Percentiles rank a stretch among this genome's conserved stretches.
Evolutionary conservation across 2,797 vertebrate species (phyloP).

Genomic region (Gallirallus australis): DNA sequence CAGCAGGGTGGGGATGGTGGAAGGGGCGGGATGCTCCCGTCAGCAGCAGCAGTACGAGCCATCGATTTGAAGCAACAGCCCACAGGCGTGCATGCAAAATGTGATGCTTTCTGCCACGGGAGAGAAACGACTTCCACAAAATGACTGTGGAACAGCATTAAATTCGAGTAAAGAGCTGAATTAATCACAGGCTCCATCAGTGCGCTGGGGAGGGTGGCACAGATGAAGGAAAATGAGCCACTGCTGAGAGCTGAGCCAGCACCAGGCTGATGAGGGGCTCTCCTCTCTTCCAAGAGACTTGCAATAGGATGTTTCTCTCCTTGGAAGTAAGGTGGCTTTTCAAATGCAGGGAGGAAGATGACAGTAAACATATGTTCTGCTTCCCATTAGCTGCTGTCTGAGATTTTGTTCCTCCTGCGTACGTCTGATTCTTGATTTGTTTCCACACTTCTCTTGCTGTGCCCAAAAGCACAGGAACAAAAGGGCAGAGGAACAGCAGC

Average conservation of each 20-base stretch:
- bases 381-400: neutral
- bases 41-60: rapidly evolving
- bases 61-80: neutral
- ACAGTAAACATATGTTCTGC: conserved; percentile 54
- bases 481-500: conserved; percentile 31
- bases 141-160: neutral
- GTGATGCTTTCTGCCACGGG: neutral
- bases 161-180: conserved; percentile 10
- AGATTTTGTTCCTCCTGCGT: conserved; percentile 10
- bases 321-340: conserved; percentile 38
- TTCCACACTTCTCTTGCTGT: conserved; percentile 31
- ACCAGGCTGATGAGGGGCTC: neutral
- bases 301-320: neutral
- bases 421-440: conserved; percentile 10
- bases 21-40: rapidly evolving
- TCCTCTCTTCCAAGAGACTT: neutral
- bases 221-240: conserved; percentile 7
- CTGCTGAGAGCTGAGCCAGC: conserved; percentile 28
- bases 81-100: neutral
- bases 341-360: neutral
- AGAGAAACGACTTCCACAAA: neutral
- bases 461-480: conserved; percentile 49
- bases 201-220: neutral
- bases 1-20: neutral
- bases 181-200: conserved; percentile 27